phyloP scores from a whole-genome alignment of 2,888 invertebrate species.

The Patella caerulea region DNA sequence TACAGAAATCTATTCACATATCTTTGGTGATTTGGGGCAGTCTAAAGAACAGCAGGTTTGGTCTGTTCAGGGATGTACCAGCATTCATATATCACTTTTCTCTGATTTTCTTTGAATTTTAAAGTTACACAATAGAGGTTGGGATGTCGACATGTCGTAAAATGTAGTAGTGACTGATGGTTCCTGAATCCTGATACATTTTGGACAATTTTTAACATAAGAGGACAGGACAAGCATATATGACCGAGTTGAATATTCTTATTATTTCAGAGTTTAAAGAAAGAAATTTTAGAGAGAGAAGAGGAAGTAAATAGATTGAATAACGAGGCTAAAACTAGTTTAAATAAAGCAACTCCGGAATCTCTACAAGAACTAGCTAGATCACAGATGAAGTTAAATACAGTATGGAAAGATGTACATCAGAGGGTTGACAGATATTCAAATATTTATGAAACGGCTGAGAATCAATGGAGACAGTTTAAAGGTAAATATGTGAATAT shows the following conservation, averaged over 20 bases:
- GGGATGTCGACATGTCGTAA: no score
- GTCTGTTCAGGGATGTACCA: no score
- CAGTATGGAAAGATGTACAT: slow-evolving; percentile 64
- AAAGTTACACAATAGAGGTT: no score
- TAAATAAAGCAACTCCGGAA: slow-evolving; percentile 54
- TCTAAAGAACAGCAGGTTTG: no score
- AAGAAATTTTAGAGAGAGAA: slow-evolving; percentile 53
- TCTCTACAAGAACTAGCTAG: slow-evolving; percentile 58
- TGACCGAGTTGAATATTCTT: not conserved
- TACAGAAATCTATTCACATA: no score
- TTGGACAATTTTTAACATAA: no score
- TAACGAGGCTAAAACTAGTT: slow-evolving; percentile 55
- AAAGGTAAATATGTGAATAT: slow-evolving; percentile 44
- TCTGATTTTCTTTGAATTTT: no score
- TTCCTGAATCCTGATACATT: no score
- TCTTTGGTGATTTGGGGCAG: no score
- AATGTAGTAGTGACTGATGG: no score
- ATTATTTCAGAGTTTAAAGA: slow-evolving; percentile 48
- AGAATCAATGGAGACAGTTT: slow-evolving; percentile 62
- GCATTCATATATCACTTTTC: no score
- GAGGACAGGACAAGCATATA: no score
- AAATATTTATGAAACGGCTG: slow-evolving; percentile 54
- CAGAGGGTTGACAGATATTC: slow-evolving; percentile 62
- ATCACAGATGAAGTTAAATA: slow-evolving; percentile 58
- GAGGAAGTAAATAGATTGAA: slow-evolving; percentile 52